Percentiles rank a stretch among this genome's conserved stretches.
These are phyloP conservation scores for Microchirus variegatus DNA, from an alignment of 2,797 vertebrate species.

Conservation along the genomic window DNA sequence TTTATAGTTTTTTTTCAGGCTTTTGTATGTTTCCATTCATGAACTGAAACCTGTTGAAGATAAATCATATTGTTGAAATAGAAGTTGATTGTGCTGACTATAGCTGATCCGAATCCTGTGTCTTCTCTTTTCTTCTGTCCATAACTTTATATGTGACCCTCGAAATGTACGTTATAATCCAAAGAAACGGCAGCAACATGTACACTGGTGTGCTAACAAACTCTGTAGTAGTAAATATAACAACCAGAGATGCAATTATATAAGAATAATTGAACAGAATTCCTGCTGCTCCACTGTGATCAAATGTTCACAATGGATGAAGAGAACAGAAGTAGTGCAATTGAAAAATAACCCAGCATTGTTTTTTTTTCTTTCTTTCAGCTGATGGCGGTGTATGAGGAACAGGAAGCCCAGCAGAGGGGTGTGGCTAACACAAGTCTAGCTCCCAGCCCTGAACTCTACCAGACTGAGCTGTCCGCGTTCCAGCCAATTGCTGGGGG, in stretches of 20 bases:
- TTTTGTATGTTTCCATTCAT: no score
- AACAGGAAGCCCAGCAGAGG: constrained; percentile 83
- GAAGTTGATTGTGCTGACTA: no score
- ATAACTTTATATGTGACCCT: no score
- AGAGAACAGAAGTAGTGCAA: not conserved
- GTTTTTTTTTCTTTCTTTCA: constrained; percentile 53
- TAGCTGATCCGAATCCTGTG: no score
- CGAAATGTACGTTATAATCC: no score
- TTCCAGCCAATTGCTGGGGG: constrained; percentile 90
- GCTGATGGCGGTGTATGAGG: constrained; percentile 97
- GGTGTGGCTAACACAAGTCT: constrained; percentile 61
- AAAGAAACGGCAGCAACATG: not conserved
- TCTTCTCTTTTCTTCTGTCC: no score
- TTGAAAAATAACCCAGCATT: not conserved
- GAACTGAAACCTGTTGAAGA: no score
- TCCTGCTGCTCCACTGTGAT: constrained; percentile 9
- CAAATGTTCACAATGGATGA: constrained; percentile 1
- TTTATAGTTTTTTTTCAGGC: not conserved
- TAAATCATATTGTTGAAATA: no score
- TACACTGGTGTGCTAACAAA: no score
- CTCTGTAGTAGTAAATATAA: constrained; percentile 3
- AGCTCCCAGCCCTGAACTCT: constrained; percentile 86
- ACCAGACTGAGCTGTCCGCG: constrained; percentile 87
- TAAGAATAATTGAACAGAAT: not conserved
- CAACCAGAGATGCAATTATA: constrained; percentile 4